Evolutionary conservation across 2,888 invertebrate species (phyloP), one percentile per base, ranked within the genome.

Genomic region (Orchesella flavescens): DNA sequence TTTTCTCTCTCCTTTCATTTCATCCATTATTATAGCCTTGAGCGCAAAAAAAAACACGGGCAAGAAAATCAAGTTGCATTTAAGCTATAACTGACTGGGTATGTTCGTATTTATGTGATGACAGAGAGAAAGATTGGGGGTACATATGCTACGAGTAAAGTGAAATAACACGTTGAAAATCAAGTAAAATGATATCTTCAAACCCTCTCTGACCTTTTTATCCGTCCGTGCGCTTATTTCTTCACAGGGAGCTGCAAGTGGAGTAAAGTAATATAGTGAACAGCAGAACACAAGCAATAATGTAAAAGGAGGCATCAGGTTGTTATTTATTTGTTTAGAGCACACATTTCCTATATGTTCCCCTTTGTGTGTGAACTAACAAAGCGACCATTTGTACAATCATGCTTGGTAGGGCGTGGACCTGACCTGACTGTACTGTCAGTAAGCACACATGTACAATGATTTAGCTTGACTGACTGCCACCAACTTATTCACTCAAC

Each of bases 351-450:
- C 59, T 17, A 13, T n/a, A n/a, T 21, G n/a, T 21, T 21, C 4
- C 23, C 21, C 59, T 63, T 23, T 61, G 23, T 61, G 59, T 46
- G 61, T 15, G 23, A 73, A 75, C 46, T 65, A 55, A 65, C 65
- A 65, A 57, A 53, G 46, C n/a, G 49, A 46, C 10, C 23, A 19
- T 72, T 72, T 59, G 55, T 53, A 34, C 57, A 71, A 72, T 74
- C 61, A 63, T 19, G 74, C 63, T 61, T 23, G 74, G 46, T 46
- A 74, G 74, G 74, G 74, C 74, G 74, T 74, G 74, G 74, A 63
- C 74, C 74, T 74, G 63, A 74, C 74, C 74, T 74, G 46, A 49
- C 74, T 63, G 63, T 59, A 72, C 19, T 44, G 55, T 44, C 43
- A 19, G 34, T 34, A 34, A 34, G 34, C 34, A 34, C 34, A 34